Percentiles rank a stretch among this genome's conserved stretches.
Conservation (phyloP, 2,888 invertebrate species). For the Sturmia bella region DNA sequence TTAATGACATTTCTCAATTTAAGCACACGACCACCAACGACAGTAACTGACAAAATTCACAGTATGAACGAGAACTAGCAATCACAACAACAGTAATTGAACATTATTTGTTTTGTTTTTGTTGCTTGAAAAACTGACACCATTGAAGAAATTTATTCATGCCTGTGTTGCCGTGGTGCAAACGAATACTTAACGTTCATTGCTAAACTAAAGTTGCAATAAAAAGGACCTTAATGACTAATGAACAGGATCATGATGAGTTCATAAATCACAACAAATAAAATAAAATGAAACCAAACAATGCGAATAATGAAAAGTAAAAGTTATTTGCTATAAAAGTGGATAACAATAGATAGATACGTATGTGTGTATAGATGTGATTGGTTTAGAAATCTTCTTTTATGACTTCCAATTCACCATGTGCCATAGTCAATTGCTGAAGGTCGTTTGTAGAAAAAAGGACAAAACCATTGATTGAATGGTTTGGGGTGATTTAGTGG, state of each 20-base stretch:
- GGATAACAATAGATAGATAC: background rate
- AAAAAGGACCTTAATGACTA: constrained; percentile 56
- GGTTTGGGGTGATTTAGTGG: background rate
- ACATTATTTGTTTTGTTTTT: background rate
- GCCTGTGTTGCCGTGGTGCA: constrained; percentile 37
- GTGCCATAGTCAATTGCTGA: background rate
- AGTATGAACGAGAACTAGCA: constrained; percentile 8
- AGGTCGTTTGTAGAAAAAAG: no score
- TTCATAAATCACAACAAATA: constrained; percentile 59
- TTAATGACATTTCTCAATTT: constrained; percentile 59
- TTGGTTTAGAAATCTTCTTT: constrained; percentile 10
- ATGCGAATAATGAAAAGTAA: constrained; percentile 51
- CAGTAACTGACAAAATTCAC: constrained; percentile 33
- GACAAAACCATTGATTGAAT: background rate
- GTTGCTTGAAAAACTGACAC: constrained; percentile 57
- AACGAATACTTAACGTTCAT: constrained; percentile 34
- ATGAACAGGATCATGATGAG: constrained; percentile 56
- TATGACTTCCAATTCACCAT: no score
- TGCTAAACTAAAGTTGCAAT: constrained; percentile 47
- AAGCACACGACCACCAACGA: constrained; percentile 45
- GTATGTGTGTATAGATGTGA: background rate
- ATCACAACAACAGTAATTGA: constrained; percentile 45
- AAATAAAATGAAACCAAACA: constrained; percentile 41
- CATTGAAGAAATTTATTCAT: constrained; percentile 59
- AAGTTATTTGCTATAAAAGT: constrained; percentile 52